Evolutionary conservation across 2,797 vertebrate species (phyloP).

Genomic region (Oceanodroma leucorhoa): DNA sequence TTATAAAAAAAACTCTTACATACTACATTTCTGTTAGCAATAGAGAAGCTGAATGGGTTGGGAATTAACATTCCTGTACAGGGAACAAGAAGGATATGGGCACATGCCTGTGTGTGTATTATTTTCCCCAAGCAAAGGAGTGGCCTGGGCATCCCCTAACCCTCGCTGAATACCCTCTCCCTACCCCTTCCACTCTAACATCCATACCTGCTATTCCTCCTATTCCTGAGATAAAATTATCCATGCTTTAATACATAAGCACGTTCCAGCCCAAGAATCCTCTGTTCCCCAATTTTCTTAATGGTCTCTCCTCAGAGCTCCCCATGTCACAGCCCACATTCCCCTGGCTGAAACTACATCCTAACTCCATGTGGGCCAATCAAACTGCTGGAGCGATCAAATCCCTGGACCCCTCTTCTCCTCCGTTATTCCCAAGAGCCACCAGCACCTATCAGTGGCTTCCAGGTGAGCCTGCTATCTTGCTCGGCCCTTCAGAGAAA

Average conservation of each 20-base stretch:
- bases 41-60: not conserved
- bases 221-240: not conserved
- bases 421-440: not conserved
- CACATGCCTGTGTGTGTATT: not conserved
- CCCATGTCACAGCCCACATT: not conserved
- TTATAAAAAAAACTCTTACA: not conserved
- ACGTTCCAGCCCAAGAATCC: not conserved
- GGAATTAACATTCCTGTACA: not conserved
- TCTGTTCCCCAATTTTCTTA: not conserved
- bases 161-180: not conserved
- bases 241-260: not conserved
- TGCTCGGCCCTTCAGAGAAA: not conserved
- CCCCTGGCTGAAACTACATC: not conserved
- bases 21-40: not conserved
- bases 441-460: not conserved
- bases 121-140: not conserved
- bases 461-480: not conserved
- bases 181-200: not conserved
- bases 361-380: not conserved
- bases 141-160: too few species aligned
- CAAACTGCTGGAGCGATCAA: not conserved
- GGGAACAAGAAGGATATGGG: not conserved
- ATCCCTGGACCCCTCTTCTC: not conserved
- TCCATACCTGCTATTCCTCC: not conserved
- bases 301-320: not conserved